Evolutionary conservation across 2,888 invertebrate genomes (phyloP).

Genomic region (Rotaria socialis): DNA sequence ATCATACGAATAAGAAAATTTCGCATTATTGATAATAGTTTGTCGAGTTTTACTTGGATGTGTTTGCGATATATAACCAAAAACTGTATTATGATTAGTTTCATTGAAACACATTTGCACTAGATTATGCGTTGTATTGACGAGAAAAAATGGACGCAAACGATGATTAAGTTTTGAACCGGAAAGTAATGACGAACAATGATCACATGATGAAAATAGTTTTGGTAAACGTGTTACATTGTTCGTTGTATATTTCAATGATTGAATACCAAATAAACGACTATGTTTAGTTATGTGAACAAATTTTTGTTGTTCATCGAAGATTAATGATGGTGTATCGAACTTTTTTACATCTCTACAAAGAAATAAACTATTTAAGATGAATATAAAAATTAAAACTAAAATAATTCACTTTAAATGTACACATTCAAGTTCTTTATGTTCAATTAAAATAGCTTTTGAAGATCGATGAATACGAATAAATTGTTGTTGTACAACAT

Average conservation of each 20-base stretch:
- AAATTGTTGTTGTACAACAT: slow-evolving; percentile 26
- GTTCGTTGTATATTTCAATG: neutral
- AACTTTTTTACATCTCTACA: neutral
- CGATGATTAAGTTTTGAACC: neutral
- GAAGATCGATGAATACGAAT: slow-evolving; percentile 1
- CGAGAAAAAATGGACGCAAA: neutral
- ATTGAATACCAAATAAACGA: neutral
- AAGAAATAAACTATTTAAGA: neutral
- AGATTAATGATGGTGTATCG: slow-evolving; percentile 1
- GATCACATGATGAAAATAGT: neutral
- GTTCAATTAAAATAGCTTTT: slow-evolving; percentile 27
- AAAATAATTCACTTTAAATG: neutral
- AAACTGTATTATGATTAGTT: neutral
- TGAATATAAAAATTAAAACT: too few relatives aligned
- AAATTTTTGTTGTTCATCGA: neutral
- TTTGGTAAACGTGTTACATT: slow-evolving; percentile 11
- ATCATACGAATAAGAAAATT: neutral
- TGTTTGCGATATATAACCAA: neutral
- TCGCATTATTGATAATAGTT: slow-evolving; percentile 15
- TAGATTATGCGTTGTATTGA: neutral
- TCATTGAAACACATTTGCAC: slow-evolving; percentile 17
- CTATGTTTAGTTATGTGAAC: neutral
- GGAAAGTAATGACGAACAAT: neutral
- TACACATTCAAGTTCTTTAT: slow-evolving; percentile 12
- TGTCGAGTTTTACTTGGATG: neutral